Evolutionary conservation across 1,140 invertebrate genomes (phyloP).

Genomic region (Scaptomyza hsui): DNA sequence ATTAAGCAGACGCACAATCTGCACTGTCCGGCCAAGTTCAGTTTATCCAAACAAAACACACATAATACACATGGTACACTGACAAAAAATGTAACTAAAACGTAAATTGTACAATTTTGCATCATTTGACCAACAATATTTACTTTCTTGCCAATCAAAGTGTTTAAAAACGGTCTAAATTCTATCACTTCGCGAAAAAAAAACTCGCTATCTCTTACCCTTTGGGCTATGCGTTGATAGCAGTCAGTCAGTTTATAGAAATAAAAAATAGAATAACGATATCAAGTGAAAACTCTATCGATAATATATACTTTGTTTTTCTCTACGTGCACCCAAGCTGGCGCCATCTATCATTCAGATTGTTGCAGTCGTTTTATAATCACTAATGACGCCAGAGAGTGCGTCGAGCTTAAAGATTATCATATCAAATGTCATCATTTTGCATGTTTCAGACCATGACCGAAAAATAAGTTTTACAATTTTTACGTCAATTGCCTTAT

Average conservation of each 20-base stretch:
- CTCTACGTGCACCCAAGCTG: neutral
- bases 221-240: no score
- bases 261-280: no score
- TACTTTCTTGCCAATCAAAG: no score
- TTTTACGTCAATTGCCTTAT: neutral
- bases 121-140: no score
- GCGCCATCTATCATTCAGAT: slow-evolving; percentile 36
- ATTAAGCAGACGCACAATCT: neutral
- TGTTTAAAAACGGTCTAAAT: no score
- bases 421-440: slow-evolving; percentile 45
- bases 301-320: no score
- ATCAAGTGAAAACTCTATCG: slow-evolving; percentile 12
- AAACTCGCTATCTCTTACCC: no score
- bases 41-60: neutral
- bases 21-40: slow-evolving; percentile 31
- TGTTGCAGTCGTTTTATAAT: slow-evolving; percentile 17
- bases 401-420: slow-evolving; percentile 20
- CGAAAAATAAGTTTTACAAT: slow-evolving; percentile 21
- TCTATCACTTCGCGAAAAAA: no score
- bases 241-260: no score
- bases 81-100: neutral
- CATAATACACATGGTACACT: no score
- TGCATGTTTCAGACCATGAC: slow-evolving; percentile 34
- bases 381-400: neutral
- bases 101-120: no score